Base-by-base conservation (phyloP, 2,797 vertebrate species). In the Ctenopoma kingsleyae region DNA sequence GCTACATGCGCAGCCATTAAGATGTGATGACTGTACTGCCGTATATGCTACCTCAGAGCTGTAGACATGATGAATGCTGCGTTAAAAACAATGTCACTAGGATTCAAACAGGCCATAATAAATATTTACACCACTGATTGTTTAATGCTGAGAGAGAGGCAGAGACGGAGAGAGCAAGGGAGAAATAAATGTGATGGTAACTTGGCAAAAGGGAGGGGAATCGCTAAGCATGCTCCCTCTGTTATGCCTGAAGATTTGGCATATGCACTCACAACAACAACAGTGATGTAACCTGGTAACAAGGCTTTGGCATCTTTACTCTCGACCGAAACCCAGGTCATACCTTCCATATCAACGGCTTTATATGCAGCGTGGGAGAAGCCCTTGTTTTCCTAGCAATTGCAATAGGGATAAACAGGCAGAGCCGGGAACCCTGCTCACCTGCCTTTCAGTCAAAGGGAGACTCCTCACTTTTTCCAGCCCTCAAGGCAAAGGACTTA, bases 261-360 rank as follows among this genome's bases (percentile, higher is more conserved):
- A 90, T 80, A 75, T 56, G 77, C 73, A 82, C 85, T 92, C 92
- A 94, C 92, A 94, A 95, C 92, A 94, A 90, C 88, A 92, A 93
- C 92, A 92, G 90, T 91, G 92, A 92, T 92, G 93, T 95, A 93
- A 93, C 94, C 93, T 93, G 92, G 93, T 94, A 95, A 95, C 94
- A 87, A 93, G 93, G 70, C 85, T 84, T 88, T 90, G 90, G 91
- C 91, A 91, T 90, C 83, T 80, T 78, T 76, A 73, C 89, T 91
- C 88, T 84, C 78, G 57, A 92, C 90, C 85, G 89, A 94, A 94
- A 94, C 93, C 89, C 54, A 8, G 92, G 91, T 93, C 90, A 91
- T 92, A 92, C 91, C 93, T 92, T 92, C 90, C 91, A 89, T 84
- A 92, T 92, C 91, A 91, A 89, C 88, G 79, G 77, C 76, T 76